Evolutionary conservation across 2,113 vertebrate genomes (phyloP).

Genomic region (Oryzias melastigma): DNA sequence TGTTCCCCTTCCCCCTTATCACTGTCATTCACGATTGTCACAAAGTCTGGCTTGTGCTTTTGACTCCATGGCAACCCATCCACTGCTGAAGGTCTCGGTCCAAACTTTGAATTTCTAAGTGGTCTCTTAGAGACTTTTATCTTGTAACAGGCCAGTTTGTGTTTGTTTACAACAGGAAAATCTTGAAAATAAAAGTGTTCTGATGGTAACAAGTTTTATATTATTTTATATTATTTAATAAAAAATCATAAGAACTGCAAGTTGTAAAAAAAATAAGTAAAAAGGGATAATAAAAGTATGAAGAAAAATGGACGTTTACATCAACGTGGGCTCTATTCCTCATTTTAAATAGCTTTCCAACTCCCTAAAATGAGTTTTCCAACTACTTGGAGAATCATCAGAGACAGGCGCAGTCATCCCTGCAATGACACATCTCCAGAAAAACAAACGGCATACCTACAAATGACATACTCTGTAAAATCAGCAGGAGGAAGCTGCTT

Average conservation of each 20-base stretch:
- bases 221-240: too few relatives aligned
- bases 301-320: too few relatives aligned
- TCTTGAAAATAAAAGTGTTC: too few relatives aligned
- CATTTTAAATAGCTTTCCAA: too few relatives aligned
- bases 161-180: slow-evolving; percentile 14
- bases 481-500: background rate
- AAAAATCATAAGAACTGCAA: too few relatives aligned
- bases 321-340: too few relatives aligned
- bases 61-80: slow-evolving; percentile 63
- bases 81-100: slow-evolving; percentile 18
- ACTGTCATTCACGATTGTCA: slow-evolving; percentile 43
- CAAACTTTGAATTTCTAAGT: slow-evolving; percentile 29
- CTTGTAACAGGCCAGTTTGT: slow-evolving; percentile 4
- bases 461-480: slow-evolving; percentile 21
- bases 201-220: too few relatives aligned
- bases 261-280: too few relatives aligned
- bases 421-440: slow-evolving; percentile 30
- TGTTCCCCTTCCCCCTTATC: slow-evolving; percentile 13
- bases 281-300: too few relatives aligned
- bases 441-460: slow-evolving; percentile 33
- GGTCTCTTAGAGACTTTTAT: slow-evolving; percentile 27
- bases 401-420: slow-evolving; percentile 13
- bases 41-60: slow-evolving; percentile 41
- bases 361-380: slow-evolving; percentile 2
- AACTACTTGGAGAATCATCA: slow-evolving; percentile 39